phyloP scores from a whole-genome alignment of 2,888 invertebrate species.

The Quadroppia sp. region DNA sequence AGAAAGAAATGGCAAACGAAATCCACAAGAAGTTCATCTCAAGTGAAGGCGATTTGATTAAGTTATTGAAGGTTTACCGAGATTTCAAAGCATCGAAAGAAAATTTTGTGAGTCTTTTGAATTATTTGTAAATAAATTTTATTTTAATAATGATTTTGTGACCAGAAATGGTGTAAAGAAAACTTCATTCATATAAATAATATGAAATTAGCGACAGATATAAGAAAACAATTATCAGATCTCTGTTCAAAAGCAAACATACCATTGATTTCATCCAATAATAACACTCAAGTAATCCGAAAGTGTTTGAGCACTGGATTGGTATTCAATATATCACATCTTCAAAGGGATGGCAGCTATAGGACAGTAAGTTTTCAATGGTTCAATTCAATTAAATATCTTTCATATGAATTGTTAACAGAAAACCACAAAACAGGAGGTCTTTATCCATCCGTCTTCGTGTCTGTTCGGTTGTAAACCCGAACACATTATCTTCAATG shows the following conservation, averaged over 20 bases:
- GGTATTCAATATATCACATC: constrained; percentile 79
- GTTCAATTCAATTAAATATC: neutral
- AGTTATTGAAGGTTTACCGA: constrained; percentile 79
- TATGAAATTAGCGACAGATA: constrained; percentile 71
- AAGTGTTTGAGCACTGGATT: constrained; percentile 66
- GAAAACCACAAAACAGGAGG: constrained; percentile 63
- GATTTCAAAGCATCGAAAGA: constrained; percentile 68
- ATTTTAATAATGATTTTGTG: constrained; percentile 45
- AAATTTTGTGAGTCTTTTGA: constrained; percentile 53
- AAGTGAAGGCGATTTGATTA: constrained; percentile 84
- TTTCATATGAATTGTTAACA: constrained; percentile 50
- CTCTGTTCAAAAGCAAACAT: constrained; percentile 65
- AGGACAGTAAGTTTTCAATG: constrained; percentile 59
- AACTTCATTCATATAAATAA: constrained; percentile 80
- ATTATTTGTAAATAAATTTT: constrained; percentile 27
- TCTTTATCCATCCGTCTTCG: constrained; percentile 78
- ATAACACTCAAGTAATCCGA: constrained; percentile 56
- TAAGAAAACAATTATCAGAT: constrained; percentile 71
- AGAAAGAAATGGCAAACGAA: constrained; percentile 58
- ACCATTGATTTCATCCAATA: constrained; percentile 62
- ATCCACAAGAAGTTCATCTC: constrained; percentile 73
- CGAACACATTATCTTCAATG: constrained; percentile 72
- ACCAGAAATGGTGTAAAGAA: constrained; percentile 79
- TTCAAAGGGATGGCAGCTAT: constrained; percentile 68
- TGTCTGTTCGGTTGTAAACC: constrained; percentile 68